Conservation (phyloP, 1,140 invertebrate genomes). For the Drosophila leontia region DNA sequence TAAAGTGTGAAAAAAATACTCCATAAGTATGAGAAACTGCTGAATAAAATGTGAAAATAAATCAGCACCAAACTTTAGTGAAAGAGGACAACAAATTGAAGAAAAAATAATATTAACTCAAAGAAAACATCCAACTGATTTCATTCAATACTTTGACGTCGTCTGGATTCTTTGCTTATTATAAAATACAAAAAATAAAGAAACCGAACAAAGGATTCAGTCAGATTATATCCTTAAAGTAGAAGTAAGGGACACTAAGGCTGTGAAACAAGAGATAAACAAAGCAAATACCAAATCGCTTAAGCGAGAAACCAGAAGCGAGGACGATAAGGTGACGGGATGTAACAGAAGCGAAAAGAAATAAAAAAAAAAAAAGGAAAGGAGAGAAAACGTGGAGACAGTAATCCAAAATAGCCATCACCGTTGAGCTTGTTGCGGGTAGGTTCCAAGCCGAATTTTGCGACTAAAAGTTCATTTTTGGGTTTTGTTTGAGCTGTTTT, state of each 20-base stretch:
- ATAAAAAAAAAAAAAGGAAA: not conserved
- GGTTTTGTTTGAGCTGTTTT: slow-evolving; percentile 4
- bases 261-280: slow-evolving; percentile 51
- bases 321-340: slow-evolving; percentile 8
- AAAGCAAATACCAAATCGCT: slow-evolving; percentile 42
- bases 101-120: slow-evolving; percentile 6
- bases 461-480: slow-evolving; percentile 38
- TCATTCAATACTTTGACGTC: slow-evolving; percentile 41
- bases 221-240: slow-evolving; percentile 52
- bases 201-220: slow-evolving; percentile 39
- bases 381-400: not conserved
- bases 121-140: slow-evolving; percentile 10
- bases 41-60: slow-evolving; percentile 2
- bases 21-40: slow-evolving; percentile 4
- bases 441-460: slow-evolving; percentile 56
- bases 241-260: slow-evolving; percentile 46
- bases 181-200: slow-evolving; percentile 1
- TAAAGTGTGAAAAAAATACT: slow-evolving; percentile 6
- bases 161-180: slow-evolving; percentile 33
- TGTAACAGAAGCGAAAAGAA: not conserved
- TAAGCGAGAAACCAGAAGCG: slow-evolving; percentile 6
- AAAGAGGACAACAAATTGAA: slow-evolving; percentile 1
- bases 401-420: slow-evolving; percentile 36
- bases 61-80: not conserved
- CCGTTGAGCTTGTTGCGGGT: slow-evolving; percentile 30